Evolutionary conservation across 2,113 vertebrate genomes (phyloP), one percentile per base, ranked within the genome.

Genomic region (Charina bottae): DNA sequence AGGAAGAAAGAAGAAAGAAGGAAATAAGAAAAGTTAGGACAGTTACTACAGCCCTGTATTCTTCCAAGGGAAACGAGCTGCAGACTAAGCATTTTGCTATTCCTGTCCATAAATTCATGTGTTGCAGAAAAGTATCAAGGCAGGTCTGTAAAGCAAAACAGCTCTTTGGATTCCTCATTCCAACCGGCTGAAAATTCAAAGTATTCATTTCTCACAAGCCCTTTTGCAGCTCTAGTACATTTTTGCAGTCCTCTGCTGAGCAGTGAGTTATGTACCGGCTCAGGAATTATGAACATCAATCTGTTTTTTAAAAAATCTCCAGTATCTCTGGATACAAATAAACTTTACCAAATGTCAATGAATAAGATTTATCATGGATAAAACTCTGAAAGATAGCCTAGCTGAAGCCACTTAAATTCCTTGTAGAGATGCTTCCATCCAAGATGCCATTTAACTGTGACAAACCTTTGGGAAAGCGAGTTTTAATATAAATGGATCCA

Each of bases 401-500:
- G 12, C 68, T 58, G 68, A 55, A 55, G 28, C 33, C 7, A 49
- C 42, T n/a, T 59, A 26, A 49, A 33, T 85, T 62, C 58, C 19
- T 85, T 60, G 83, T 26, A 28, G 83, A 90, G 12, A 33, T 54
- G 37, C 54, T 59, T 56, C 72, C 26, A 12, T 84, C 55, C 72
- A 78, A 37, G 72, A 78, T 59, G 42, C 55, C 56, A 59, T 83
- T 83, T 28, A 90, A 60, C 83, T 53, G 78, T 60, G n/a, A 85
- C 83, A 89, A 78, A 37, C 19, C 10, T 78, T 68, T 89, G 49
- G 64, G 24, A 53, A 83, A 46, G 23, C 59, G 55, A 28, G 83
- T 33, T 90, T 90, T 62, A 53, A 19, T 78, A 26, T 53, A 85
- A 85, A 90, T 85, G 58, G 33, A 84, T 62, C 78, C 56, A 53